Base-by-base conservation (phyloP, 2,797 vertebrate species). In the Epinephelus malabaricus region DNA sequence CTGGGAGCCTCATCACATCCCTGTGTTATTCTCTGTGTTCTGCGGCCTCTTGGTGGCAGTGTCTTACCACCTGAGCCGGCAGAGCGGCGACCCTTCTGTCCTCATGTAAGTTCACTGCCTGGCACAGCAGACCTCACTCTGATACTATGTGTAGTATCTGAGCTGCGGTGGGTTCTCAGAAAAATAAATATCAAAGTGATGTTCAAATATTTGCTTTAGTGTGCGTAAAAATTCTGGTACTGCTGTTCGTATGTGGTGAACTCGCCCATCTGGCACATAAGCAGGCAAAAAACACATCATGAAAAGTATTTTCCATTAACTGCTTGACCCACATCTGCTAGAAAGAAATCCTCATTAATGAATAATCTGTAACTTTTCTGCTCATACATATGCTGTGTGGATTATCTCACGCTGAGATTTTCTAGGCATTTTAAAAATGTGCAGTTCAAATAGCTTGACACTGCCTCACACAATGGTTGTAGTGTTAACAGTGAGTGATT, bases 1-100 rank as follows among this genome's bases (percentile, higher is more conserved):
- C 2, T 99, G 98, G 98, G 98, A 99, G 92, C 97, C 97, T 64
- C 98, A 99, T 64, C 98, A 99, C 95, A 98, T 99, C 95, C 98
- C 98, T 10, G 98, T 99, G 64, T 95, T 99, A 62, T 99, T 99
- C 87, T 99, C 98, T 6, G 92, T 99, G 75, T 99, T 99, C 91
- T 99, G 98, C 90, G 98, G 98, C 86, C 97, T 99, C 66, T 89
- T 99, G 94, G 98, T 99, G 93, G 98, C 98, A 6, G 89, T 98
- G 89, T 99, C 98, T 0, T 99, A 99, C 95, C 98, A 99, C 94
- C 97, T 99, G 88, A 99, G 98, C 93, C 95, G 98, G 76, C 98
- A 99, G 83, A 99, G 98, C 95, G 96, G 98, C 82, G 98, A 99
- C 89, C 98, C 98, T 4, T 98, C 97, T 76, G 97, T 98, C 64